phyloP scores from a whole-genome alignment of 2,888 invertebrate species.

The Gymnoscelis rufifasciata region DNA sequence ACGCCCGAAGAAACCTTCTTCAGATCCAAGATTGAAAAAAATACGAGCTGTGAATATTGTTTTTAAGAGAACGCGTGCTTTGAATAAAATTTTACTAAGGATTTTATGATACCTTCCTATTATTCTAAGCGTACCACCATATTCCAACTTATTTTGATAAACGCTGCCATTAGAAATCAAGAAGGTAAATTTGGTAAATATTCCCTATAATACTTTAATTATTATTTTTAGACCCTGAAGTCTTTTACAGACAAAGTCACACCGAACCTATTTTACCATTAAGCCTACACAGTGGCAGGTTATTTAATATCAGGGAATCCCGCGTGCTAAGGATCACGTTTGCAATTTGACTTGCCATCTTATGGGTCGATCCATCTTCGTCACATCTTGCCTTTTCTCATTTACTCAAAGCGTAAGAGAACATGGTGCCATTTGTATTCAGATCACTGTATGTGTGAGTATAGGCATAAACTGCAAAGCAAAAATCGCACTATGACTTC shows the following conservation, averaged over 20 bases:
- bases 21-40: slow-evolving; percentile 80
- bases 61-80: slow-evolving; percentile 25
- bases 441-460: too few species aligned
- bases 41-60: slow-evolving; percentile 48
- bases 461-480: too few species aligned
- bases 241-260: too few species aligned
- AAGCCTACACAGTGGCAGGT: too few species aligned
- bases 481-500: too few species aligned
- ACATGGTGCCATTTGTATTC: not conserved
- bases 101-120: not conserved
- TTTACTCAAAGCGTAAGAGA: not conserved
- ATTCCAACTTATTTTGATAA: too few species aligned
- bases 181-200: not conserved
- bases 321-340: not conserved
- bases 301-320: too few species aligned
- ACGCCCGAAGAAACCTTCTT: slow-evolving; percentile 80
- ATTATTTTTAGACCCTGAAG: too few species aligned
- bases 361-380: slow-evolving; percentile 1
- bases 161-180: too few species aligned
- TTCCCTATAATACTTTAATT: too few species aligned
- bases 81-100: not conserved
- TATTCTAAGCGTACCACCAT: too few species aligned
- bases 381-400: slow-evolving; percentile 1
- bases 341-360: slow-evolving; percentile 1
- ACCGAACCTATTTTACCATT: too few species aligned